These are phyloP conservation scores for Dinocampus coccinellae DNA, from an alignment of 2,888 invertebrate species.

Conservation along the genomic window DNA sequence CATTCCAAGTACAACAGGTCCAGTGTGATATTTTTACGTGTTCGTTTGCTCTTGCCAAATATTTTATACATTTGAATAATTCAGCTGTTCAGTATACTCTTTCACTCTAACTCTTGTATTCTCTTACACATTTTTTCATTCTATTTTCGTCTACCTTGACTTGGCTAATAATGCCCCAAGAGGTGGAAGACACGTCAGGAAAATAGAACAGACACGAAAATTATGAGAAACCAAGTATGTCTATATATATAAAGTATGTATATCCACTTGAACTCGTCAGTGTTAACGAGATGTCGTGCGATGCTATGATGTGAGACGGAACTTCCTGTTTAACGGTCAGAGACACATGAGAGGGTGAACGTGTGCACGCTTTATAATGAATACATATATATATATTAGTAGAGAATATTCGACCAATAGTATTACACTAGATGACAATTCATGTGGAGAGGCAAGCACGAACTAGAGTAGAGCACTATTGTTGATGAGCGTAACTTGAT, in stretches of 20 bases:
- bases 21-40: slow-evolving; percentile 8
- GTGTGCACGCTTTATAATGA: slow-evolving; percentile 14
- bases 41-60: slow-evolving; percentile 42
- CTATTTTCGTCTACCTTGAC: not conserved
- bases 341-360: not conserved
- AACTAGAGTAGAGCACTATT: not conserved
- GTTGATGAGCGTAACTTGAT: slow-evolving; percentile 17
- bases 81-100: slow-evolving; percentile 36
- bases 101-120: slow-evolving; percentile 1
- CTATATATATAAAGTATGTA: not conserved
- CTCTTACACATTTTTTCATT: not conserved
- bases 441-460: not conserved
- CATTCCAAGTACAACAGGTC: slow-evolving; percentile 2
- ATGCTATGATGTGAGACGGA: slow-evolving; percentile 24
- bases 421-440: slow-evolving; percentile 38
- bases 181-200: slow-evolving; percentile 31
- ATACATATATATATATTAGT: not conserved
- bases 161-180: slow-evolving; percentile 40
- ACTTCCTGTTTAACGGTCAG: slow-evolving; percentile 46
- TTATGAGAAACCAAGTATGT: slow-evolving; percentile 39
- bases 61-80: slow-evolving; percentile 51
- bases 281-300: slow-evolving; percentile 36
- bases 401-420: slow-evolving; percentile 37
- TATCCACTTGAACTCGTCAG: slow-evolving; percentile 15
- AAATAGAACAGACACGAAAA: slow-evolving; percentile 44